These are phyloP conservation scores for Acrobasis suavella DNA, from an alignment of 2,888 invertebrate genomes.

Conservation along the genomic window DNA sequence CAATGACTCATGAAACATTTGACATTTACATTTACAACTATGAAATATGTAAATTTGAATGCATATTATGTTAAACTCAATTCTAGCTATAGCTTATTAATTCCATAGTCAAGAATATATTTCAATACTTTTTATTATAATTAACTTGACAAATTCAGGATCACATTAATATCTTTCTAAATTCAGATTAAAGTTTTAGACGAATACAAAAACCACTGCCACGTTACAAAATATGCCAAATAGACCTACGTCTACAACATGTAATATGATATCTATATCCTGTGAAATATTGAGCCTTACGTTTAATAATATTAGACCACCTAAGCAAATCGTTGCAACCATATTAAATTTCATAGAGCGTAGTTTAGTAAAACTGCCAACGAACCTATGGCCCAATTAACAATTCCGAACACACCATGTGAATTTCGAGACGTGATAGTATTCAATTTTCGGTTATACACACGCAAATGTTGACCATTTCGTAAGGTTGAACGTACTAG, in stretches of 20 bases:
- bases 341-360: constrained; percentile 9
- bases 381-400: not conserved
- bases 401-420: constrained; percentile 18
- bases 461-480: constrained; percentile 6
- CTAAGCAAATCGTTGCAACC: not conserved
- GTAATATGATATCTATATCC: too few relatives aligned
- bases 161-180: too few relatives aligned
- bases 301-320: too few relatives aligned
- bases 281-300: too few relatives aligned
- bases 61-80: not conserved
- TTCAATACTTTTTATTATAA: too few relatives aligned
- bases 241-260: too few relatives aligned
- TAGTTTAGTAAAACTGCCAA: not conserved
- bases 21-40: not conserved
- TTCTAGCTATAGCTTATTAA: not conserved
- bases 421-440: constrained; percentile 18
- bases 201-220: too few relatives aligned
- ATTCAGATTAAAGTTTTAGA: too few relatives aligned
- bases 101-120: too few relatives aligned
- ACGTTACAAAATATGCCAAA: too few relatives aligned
- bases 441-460: constrained; percentile 10
- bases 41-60: not conserved
- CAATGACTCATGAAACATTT: not conserved
- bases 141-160: too few relatives aligned
- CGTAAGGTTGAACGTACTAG: constrained; percentile 17